phyloP scores from a whole-genome alignment of 2,888 invertebrate genomes.

The Monoplex corrugatus region DNA sequence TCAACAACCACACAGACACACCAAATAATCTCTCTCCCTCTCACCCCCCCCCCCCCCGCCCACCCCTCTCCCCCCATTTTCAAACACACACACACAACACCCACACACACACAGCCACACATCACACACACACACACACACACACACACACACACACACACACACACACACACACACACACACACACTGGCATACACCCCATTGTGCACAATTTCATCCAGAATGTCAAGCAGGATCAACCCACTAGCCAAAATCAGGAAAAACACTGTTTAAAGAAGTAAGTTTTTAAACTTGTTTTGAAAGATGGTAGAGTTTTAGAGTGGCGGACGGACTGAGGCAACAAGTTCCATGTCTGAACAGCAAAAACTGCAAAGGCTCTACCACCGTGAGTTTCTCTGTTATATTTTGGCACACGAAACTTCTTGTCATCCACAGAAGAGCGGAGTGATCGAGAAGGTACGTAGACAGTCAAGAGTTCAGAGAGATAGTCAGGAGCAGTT shows the following conservation, averaged over 20 bases:
- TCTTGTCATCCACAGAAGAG: not conserved
- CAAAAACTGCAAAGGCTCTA: not conserved
- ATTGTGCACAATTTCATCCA: no score
- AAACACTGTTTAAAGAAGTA: not conserved
- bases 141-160: conserved; percentile 1
- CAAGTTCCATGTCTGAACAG: not conserved
- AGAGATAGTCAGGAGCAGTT: not conserved
- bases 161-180: conserved; percentile 1
- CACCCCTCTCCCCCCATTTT: no score
- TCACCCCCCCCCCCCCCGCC: no score
- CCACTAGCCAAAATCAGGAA: not conserved
- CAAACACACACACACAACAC: no score
- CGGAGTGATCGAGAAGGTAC: not conserved
- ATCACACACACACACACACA: not conserved
- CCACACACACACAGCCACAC: no score
- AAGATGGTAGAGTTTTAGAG: not conserved
- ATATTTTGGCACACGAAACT: not conserved
- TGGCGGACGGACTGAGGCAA: no score
- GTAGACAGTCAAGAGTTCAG: not conserved
- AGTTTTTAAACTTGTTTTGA: not conserved
- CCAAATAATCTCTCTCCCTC: no score
- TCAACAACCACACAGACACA: no score
- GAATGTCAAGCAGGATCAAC: not conserved
- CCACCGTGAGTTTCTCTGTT: not conserved
- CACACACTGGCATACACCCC: no score